phyloP scores from a whole-genome alignment of 2,113 vertebrate species.

The Pseudolaguvia tuberculata region DNA sequence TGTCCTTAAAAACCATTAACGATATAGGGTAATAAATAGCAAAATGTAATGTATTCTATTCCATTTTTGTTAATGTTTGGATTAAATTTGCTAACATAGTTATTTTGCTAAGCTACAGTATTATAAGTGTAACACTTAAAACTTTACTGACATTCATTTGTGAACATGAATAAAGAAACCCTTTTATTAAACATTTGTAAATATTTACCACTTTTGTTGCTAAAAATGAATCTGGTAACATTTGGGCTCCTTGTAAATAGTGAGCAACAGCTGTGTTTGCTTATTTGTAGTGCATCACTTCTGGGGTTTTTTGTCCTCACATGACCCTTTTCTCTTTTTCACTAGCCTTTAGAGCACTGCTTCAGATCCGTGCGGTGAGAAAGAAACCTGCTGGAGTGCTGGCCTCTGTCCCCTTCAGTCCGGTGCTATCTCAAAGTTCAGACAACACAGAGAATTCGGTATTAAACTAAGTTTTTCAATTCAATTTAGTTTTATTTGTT shows the following conservation, averaged over 20 bases:
- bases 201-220: conserved; percentile 58
- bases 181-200: conserved; percentile 55
- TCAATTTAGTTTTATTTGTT: too few species aligned
- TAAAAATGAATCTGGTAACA: conserved; percentile 54
- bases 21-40: too few species aligned
- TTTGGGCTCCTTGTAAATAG: conserved; percentile 48
- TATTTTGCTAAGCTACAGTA: too few species aligned
- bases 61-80: too few species aligned
- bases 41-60: too few species aligned
- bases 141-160: not conserved
- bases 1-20: too few species aligned
- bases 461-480: conserved; percentile 44
- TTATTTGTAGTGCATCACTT: conserved; percentile 4
- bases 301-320: not conserved
- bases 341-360: conserved; percentile 80
- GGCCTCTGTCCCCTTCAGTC: conserved; percentile 79
- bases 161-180: not conserved
- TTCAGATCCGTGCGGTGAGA: conserved; percentile 84
- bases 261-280: conserved; percentile 54
- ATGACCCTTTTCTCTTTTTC: not conserved
- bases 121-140: too few species aligned
- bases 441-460: conserved; percentile 83
- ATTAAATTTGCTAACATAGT: too few species aligned
- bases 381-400: conserved; percentile 76
- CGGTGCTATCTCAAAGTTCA: conserved; percentile 76